These are phyloP conservation scores for Platycheirus albimanus DNA, from an alignment of 2,888 invertebrate species.

Conservation along the genomic window DNA sequence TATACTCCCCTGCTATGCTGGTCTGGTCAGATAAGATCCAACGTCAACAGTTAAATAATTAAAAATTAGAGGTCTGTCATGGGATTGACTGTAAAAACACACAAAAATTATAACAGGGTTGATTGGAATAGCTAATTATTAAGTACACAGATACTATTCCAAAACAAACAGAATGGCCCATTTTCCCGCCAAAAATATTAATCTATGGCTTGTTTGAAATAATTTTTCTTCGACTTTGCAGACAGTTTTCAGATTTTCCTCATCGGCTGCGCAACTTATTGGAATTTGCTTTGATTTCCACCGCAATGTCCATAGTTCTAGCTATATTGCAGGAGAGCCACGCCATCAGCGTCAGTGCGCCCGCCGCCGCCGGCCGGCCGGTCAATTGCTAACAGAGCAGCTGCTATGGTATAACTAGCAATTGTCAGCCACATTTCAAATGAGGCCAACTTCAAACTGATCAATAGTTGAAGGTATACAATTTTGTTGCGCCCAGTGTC, in stretches of 20 bases:
- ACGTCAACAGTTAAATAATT: conserved; percentile 48
- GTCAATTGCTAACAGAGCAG: conserved; percentile 43
- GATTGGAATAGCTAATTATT: conserved; percentile 22
- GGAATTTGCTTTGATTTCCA: conserved; percentile 67
- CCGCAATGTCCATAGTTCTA: conserved; percentile 52
- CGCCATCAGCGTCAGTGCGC: too few species aligned
- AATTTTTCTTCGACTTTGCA: conserved; percentile 17
- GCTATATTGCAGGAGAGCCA: neutral
- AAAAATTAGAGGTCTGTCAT: conserved; percentile 35
- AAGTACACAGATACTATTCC: neutral
- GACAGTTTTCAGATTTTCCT: conserved; percentile 48
- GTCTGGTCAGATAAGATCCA: conserved; percentile 28
- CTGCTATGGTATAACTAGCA: conserved; percentile 45
- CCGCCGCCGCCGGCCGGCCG: neutral
- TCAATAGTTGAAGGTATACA: conserved; percentile 67
- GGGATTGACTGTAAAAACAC: neutral
- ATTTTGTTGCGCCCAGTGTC: conserved; percentile 45
- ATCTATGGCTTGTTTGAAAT: conserved; percentile 18
- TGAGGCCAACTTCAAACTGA: conserved; percentile 68
- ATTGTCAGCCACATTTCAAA: conserved; percentile 67
- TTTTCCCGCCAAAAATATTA: conserved; percentile 31
- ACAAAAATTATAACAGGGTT: conserved; percentile 17
- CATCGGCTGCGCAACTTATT: conserved; percentile 47
- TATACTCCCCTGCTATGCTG: neutral
- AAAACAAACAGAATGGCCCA: conserved; percentile 38